These are phyloP conservation scores for Myotis brandtii DNA, from an alignment of 2,113 vertebrate genomes.

Conservation along the genomic window DNA sequence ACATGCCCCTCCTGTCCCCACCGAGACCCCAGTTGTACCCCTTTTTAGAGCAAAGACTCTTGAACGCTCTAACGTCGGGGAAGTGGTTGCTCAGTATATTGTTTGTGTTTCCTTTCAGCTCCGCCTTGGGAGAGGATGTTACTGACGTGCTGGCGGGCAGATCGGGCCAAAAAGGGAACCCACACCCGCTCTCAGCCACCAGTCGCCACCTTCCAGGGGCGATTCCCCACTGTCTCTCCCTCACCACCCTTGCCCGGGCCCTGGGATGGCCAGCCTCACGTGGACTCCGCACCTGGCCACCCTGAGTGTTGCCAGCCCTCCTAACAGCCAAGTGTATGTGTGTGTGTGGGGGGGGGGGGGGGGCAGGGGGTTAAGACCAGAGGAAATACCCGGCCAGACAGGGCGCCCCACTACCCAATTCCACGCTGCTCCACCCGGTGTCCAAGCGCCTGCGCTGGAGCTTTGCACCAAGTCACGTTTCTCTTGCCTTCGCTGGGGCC, in stretches of 20 bases:
- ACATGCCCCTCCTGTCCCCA: not conserved
- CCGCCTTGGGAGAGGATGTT: constrained; percentile 44
- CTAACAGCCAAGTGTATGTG: not conserved
- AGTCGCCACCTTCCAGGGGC: not conserved
- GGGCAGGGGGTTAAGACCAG: not conserved
- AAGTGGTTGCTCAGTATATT: constrained; percentile 47
- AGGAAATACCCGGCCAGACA: not conserved
- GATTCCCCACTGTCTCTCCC: not conserved
- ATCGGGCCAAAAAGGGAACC: not conserved
- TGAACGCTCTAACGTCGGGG: not conserved
- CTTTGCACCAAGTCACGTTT: not conserved
- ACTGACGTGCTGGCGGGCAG: not conserved
- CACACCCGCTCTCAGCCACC: not conserved
- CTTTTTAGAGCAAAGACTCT: constrained; percentile 57
- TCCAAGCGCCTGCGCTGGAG: not conserved
- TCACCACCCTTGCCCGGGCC: not conserved
- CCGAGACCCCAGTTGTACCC: not conserved
- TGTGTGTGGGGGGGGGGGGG: not conserved
- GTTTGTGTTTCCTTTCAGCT: constrained; percentile 71
- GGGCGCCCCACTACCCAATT: not conserved
- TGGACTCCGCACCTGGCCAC: not conserved
- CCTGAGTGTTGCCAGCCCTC: not conserved
- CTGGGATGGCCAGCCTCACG: not conserved
- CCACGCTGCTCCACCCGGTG: not conserved
- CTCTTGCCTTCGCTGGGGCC: not conserved